phyloP scores from a whole-genome alignment of 2,888 invertebrate species.

The Coenonympha arcania region DNA sequence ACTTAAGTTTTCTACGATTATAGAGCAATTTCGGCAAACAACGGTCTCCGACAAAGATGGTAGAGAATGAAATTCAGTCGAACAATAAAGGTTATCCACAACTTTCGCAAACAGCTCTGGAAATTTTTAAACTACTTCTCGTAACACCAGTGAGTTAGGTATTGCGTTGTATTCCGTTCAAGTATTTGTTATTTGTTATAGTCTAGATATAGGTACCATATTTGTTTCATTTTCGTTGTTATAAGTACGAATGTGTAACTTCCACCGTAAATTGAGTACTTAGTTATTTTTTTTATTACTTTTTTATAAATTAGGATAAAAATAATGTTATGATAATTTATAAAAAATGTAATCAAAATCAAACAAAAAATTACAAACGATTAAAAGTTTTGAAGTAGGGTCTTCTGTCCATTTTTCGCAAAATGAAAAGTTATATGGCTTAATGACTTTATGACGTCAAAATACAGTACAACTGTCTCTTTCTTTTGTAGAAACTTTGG shows the following conservation, averaged over 20 bases:
- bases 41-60: conserved; percentile 10
- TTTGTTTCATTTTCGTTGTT: neutral
- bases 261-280: too few relatives aligned
- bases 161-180: neutral
- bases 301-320: too few relatives aligned
- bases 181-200: too few relatives aligned
- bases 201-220: neutral
- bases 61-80: conserved; percentile 10
- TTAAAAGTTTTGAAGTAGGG: too few relatives aligned
- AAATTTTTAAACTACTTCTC: neutral
- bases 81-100: neutral
- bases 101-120: neutral
- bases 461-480: too few relatives aligned
- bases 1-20: conserved; percentile 11
- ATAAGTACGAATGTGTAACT: neutral
- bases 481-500: too few relatives aligned
- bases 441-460: too few relatives aligned
- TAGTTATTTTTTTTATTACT: too few relatives aligned
- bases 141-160: neutral
- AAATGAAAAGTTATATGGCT: too few relatives aligned
- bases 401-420: neutral
- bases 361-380: too few relatives aligned
- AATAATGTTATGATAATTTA: too few relatives aligned
- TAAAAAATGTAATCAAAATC: too few relatives aligned
- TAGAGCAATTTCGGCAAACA: conserved; percentile 17